phyloP scores from a whole-genome alignment of 2,888 invertebrate genomes.

The Lymantria dispar region DNA sequence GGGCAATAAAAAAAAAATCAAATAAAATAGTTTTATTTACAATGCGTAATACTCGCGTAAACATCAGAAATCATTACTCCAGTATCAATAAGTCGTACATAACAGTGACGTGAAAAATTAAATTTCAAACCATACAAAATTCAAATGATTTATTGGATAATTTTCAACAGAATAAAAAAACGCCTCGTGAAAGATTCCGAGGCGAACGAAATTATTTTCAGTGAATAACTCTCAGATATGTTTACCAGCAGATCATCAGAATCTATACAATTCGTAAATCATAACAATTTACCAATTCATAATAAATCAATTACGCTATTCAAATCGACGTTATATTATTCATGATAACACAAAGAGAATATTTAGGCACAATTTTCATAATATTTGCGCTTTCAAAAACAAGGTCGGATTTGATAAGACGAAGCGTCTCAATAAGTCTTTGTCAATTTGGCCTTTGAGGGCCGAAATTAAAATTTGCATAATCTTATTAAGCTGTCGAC shows the following conservation, averaged over 20 bases:
- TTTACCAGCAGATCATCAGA: not conserved
- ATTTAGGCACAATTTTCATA: constrained; percentile 21
- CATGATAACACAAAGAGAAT: constrained; percentile 16
- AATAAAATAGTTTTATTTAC: too few relatives aligned
- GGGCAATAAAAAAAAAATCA: too few relatives aligned
- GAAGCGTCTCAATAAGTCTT: constrained; percentile 25
- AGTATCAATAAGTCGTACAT: too few relatives aligned
- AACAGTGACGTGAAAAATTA: too few relatives aligned
- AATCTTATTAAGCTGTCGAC: constrained; percentile 35
- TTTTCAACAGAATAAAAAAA: too few relatives aligned
- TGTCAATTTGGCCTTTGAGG: constrained; percentile 29
- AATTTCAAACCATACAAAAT: too few relatives aligned
- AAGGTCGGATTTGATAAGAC: constrained; percentile 17
- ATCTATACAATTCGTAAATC: constrained; percentile 22
- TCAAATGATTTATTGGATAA: too few relatives aligned
- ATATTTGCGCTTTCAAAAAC: constrained; percentile 7
- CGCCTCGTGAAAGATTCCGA: too few relatives aligned
- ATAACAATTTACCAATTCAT: constrained; percentile 7
- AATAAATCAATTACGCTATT: constrained; percentile 23
- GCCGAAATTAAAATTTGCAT: constrained; percentile 48
- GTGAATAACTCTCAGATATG: too few relatives aligned
- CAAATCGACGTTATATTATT: constrained; percentile 6
- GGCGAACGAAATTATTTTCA: too few relatives aligned
- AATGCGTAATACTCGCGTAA: too few relatives aligned
- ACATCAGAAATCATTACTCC: too few relatives aligned